Conservation (phyloP, 2,888 invertebrate genomes). For the Ypsolopha scabrella region DNA sequence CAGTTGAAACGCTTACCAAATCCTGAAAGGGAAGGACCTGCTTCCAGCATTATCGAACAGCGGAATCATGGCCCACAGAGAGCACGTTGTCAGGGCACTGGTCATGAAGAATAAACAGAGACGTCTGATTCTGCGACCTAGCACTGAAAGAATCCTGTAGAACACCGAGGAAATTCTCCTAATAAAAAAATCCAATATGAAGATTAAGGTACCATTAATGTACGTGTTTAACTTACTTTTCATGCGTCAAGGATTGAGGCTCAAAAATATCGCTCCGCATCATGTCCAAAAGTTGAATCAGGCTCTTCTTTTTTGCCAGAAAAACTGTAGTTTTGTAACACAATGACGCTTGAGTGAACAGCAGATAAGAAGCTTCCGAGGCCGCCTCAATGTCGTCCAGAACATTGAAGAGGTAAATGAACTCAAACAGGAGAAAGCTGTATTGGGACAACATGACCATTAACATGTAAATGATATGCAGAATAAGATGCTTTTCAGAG, state of each 20-base stretch:
- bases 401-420: slow-evolving; percentile 38
- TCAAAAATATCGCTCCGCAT: slow-evolving; percentile 35
- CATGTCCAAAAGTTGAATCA: slow-evolving; percentile 24
- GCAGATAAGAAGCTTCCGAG: slow-evolving; percentile 43
- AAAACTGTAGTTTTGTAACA: slow-evolving; percentile 47
- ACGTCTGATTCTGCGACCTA: slow-evolving; percentile 30
- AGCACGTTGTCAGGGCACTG: slow-evolving; percentile 37
- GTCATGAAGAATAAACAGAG: slow-evolving; percentile 38
- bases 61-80: slow-evolving; percentile 48
- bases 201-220: too few relatives aligned
- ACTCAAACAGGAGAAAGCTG: slow-evolving; percentile 40
- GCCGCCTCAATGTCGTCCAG: slow-evolving; percentile 49
- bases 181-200: too few relatives aligned
- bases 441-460: slow-evolving; percentile 37
- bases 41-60: slow-evolving; percentile 31
- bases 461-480: slow-evolving; percentile 26
- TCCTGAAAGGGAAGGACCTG: slow-evolving; percentile 45
- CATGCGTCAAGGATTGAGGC: slow-evolving; percentile 26
- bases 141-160: slow-evolving; percentile 27
- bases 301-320: slow-evolving; percentile 27
- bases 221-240: slow-evolving; percentile 24
- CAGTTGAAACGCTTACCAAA: slow-evolving; percentile 33
- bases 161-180: slow-evolving; percentile 2
- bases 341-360: slow-evolving; percentile 49
- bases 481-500: slow-evolving; percentile 17